These are phyloP conservation scores for Nasonia giraulti DNA, from an alignment of 1,140 invertebrate species.

Conservation along the genomic window DNA sequence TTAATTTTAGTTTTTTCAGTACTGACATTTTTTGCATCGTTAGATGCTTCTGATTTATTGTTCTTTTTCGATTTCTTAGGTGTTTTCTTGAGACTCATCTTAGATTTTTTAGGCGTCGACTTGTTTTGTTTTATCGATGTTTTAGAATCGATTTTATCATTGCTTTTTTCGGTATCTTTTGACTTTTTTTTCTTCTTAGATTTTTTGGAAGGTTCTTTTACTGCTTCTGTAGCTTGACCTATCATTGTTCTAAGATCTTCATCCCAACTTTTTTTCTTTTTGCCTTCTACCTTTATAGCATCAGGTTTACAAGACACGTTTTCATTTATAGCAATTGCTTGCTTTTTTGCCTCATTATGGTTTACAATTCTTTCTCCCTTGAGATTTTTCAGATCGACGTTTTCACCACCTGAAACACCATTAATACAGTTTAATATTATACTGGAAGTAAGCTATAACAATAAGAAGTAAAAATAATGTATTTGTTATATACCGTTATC, in stretches of 20 bases:
- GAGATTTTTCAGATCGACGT: background rate
- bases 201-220: background rate
- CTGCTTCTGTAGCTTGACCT: background rate
- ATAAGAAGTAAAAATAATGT: background rate
- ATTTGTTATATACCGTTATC: background rate
- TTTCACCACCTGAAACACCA: background rate
- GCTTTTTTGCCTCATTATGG: no score
- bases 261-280: slow-evolving; percentile 31
- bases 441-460: background rate
- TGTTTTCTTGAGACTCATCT: background rate
- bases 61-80: slow-evolving; percentile 1
- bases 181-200: background rate
- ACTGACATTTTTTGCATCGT: background rate
- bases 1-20: background rate
- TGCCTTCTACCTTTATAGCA: background rate
- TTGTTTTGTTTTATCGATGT: background rate
- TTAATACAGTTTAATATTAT: background rate
- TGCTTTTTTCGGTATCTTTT: background rate
- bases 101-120: slow-evolving; percentile 3
- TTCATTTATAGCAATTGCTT: background rate
- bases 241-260: slow-evolving; percentile 1
- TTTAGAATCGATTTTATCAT: background rate
- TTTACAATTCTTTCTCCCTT: background rate
- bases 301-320: background rate
- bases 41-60: background rate